Evolutionary conservation across 2,113 vertebrate species (phyloP).

Genomic region (Sterna hirundo): DNA sequence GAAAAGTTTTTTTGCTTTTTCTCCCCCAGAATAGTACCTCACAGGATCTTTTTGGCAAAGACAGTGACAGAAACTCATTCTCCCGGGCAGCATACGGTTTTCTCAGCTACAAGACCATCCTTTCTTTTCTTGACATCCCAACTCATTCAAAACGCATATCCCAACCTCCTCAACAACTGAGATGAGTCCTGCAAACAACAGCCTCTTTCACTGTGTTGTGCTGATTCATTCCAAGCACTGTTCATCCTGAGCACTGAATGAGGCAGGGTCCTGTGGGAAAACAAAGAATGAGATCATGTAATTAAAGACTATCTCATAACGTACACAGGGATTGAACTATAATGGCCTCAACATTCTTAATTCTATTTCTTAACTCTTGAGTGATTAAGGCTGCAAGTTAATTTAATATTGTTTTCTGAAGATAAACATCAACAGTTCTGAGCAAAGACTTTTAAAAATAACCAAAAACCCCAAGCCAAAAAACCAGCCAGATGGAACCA

Average conservation of each 20-base stretch:
- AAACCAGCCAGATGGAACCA: background rate
- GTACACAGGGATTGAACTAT: background rate
- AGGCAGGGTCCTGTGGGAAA: slow-evolving; percentile 39
- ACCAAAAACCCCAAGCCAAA: background rate
- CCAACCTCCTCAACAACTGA: slow-evolving; percentile 27
- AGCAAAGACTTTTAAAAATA: background rate
- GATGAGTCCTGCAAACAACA: slow-evolving; percentile 51
- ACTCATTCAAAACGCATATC: slow-evolving; percentile 21
- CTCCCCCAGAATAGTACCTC: background rate
- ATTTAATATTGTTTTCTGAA: background rate
- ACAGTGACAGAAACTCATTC: background rate
- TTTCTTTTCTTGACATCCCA: slow-evolving; percentile 44
- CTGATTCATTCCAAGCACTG: slow-evolving; percentile 42
- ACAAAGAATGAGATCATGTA: slow-evolving; percentile 54
- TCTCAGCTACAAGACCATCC: slow-evolving; percentile 26
- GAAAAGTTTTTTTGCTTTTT: background rate
- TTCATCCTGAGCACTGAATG: slow-evolving; percentile 28
- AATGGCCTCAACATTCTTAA: background rate
- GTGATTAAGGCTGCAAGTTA: background rate
- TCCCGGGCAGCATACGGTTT: background rate
- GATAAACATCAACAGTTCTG: background rate
- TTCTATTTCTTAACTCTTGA: slow-evolving; percentile 24
- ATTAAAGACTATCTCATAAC: slow-evolving; percentile 54
- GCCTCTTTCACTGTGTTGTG: slow-evolving; percentile 33
- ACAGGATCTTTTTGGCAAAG: background rate